A percentile compares a stretch with the other conserved stretches of the same genome.
Conservation (phyloP, 2,113 vertebrate species). For the Odocoileus hemionus region DNA sequence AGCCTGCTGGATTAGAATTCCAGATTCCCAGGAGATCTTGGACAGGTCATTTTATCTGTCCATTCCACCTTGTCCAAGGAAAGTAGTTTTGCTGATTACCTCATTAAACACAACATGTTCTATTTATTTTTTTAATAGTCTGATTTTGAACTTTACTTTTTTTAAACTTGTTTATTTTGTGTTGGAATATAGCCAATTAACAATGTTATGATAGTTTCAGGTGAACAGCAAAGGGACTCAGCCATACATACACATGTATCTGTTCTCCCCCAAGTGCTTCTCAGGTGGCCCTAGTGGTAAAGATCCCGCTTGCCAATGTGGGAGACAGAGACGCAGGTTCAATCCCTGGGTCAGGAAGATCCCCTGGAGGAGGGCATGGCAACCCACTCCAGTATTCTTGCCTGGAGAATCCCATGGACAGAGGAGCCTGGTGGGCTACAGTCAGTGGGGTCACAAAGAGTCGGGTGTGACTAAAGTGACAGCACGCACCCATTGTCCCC, state of each 20-base stretch:
- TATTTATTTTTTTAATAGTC: neutral
- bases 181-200: neutral
- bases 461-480: neutral
- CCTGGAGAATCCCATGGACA: neutral
- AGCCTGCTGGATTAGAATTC: neutral
- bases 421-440: neutral
- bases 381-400: neutral
- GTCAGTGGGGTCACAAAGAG: neutral
- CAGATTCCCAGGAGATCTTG: neutral
- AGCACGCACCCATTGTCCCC: neutral
- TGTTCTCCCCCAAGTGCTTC: neutral
- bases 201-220: neutral
- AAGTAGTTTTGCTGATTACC: neutral
- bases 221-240: neutral
- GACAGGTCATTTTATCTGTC: neutral
- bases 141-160: neutral
- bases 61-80: neutral
- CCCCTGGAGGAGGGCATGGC: neutral
- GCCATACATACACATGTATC: neutral
- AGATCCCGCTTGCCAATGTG: neutral
- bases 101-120: neutral
- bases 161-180: neutral
- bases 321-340: neutral
- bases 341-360: neutral
- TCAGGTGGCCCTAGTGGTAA: neutral